Conservation (phyloP, 2,888 invertebrate species). For the Dermolepida albohirtum region DNA sequence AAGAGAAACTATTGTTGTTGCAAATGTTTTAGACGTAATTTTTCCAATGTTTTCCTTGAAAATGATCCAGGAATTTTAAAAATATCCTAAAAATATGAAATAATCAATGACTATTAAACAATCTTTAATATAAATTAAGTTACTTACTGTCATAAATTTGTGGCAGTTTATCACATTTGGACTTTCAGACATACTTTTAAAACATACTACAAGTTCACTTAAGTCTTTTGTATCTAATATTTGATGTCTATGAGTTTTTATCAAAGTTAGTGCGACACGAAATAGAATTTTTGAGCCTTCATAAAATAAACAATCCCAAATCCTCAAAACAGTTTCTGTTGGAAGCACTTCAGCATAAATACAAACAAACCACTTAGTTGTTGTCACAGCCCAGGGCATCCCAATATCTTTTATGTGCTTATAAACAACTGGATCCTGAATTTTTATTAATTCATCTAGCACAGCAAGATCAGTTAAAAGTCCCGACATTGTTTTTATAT, state of each 20-base stretch:
- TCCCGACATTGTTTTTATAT: constrained; percentile 90
- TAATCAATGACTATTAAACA: not conserved
- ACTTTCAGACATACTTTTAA: constrained; percentile 84
- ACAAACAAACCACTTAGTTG: constrained; percentile 97
- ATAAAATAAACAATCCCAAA: constrained; percentile 96
- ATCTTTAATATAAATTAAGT: constrained; percentile 3
- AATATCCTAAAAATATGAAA: constrained; percentile 73
- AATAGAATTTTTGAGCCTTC: constrained; percentile 95
- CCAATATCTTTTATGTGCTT: constrained; percentile 83
- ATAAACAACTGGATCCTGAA: constrained; percentile 84
- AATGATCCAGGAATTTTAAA: constrained; percentile 86
- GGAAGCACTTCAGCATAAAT: constrained; percentile 94
- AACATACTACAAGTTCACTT: constrained; percentile 82
- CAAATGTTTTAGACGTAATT: constrained; percentile 68
- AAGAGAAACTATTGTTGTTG: constrained; percentile 46
- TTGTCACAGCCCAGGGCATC: constrained; percentile 90
- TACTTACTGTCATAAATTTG: constrained; percentile 84
- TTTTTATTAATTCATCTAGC: constrained; percentile 85
- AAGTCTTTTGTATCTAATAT: constrained; percentile 86
- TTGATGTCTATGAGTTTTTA: constrained; percentile 77
- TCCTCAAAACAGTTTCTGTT: constrained; percentile 91
- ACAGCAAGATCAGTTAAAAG: constrained; percentile 91
- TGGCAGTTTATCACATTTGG: constrained; percentile 87
- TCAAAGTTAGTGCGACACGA: constrained; percentile 86
- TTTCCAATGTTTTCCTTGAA: constrained; percentile 74